Conservation (phyloP, 2,113 vertebrate genomes). For the Seriola aureovittata region DNA sequence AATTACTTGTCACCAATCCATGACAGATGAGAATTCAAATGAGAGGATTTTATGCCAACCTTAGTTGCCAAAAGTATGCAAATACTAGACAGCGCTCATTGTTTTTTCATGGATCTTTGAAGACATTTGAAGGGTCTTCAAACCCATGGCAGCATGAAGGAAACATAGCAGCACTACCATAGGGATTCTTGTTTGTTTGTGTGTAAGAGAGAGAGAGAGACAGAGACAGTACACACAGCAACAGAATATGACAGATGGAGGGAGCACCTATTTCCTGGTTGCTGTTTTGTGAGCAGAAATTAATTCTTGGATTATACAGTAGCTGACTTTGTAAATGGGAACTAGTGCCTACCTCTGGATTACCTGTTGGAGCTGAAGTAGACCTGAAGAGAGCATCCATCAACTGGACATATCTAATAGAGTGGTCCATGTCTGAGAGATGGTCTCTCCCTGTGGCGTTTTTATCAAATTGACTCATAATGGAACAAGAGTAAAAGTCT, state of each 20-base stretch:
- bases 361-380: constrained; percentile 31
- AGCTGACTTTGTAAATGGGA: constrained; percentile 17
- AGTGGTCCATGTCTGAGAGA: constrained; percentile 39
- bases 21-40: constrained; percentile 67
- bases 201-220: neutral
- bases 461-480: constrained; percentile 53
- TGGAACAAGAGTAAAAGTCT: constrained; percentile 49
- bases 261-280: constrained; percentile 9
- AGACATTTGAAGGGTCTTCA: constrained; percentile 53
- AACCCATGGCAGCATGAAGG: constrained; percentile 36
- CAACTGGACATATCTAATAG: constrained; percentile 49
- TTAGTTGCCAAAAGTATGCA: constrained; percentile 46
- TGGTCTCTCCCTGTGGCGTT: constrained; percentile 8
- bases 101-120: constrained; percentile 54
- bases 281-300: constrained; percentile 18
- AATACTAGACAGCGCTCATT: constrained; percentile 45
- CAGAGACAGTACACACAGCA: neutral
- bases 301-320: constrained; percentile 31
- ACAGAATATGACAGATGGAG: constrained; percentile 19
- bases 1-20: constrained; percentile 72
- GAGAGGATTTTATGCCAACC: constrained; percentile 36
- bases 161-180: constrained; percentile 6
- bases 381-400: constrained; percentile 42
- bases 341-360: neutral
- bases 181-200: neutral